Conservation (phyloP, 1,140 invertebrate genomes). For the Drosophila elegans region DNA sequence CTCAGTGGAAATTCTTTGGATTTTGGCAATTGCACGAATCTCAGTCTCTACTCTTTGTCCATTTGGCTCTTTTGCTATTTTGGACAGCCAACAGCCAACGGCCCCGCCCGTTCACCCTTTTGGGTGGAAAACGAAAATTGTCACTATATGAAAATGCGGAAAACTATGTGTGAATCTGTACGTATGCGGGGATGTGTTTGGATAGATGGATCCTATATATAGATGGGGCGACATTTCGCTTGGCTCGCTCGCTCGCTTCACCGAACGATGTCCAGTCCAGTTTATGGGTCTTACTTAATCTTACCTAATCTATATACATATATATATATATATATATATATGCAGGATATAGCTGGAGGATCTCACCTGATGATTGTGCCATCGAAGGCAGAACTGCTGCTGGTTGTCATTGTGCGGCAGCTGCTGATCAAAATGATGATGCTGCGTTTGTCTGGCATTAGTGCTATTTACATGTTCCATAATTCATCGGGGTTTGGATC, state of each 20-base stretch:
- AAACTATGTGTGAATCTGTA: slow-evolving; percentile 75
- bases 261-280: slow-evolving; percentile 74
- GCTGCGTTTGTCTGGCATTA: slow-evolving; percentile 65
- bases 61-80: slow-evolving; percentile 57
- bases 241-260: slow-evolving; percentile 33
- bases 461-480: slow-evolving; percentile 84
- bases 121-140: slow-evolving; percentile 56
- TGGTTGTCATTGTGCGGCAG: slow-evolving; percentile 84
- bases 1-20: slow-evolving; percentile 74
- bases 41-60: slow-evolving; percentile 6
- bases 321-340: neutral
- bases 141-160: slow-evolving; percentile 79
- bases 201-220: slow-evolving; percentile 66
- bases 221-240: slow-evolving; percentile 69
- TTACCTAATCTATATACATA: too few species aligned
- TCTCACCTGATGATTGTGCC: slow-evolving; percentile 91
- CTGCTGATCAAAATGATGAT: slow-evolving; percentile 73
- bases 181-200: slow-evolving; percentile 27
- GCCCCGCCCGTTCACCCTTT: slow-evolving; percentile 25
- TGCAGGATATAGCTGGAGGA: neutral
- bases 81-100: slow-evolving; percentile 37
- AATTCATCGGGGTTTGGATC: slow-evolving; percentile 67
- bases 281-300: slow-evolving; percentile 49
- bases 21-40: slow-evolving; percentile 73
- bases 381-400: slow-evolving; percentile 91